phyloP scores from a whole-genome alignment of 2,888 invertebrate species.

The Seira ritae region DNA sequence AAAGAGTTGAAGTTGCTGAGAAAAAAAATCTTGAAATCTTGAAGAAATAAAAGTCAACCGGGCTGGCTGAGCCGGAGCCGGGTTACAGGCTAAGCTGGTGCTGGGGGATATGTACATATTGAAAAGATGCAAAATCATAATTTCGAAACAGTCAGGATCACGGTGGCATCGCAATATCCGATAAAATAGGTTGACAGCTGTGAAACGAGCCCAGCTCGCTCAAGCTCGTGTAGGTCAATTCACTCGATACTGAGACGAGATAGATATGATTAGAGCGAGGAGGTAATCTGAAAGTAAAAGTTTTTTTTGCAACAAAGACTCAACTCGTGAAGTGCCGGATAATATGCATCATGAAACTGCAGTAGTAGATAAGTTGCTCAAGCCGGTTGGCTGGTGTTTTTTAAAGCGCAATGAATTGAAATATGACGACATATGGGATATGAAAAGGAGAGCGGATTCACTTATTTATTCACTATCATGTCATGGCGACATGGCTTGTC shows the following conservation, averaged over 20 bases:
- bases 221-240: constrained; percentile 54
- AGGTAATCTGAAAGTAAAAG: constrained; percentile 50
- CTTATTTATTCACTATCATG: no score
- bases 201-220: constrained; percentile 29
- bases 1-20: neutral
- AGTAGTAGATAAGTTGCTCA: no score
- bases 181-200: constrained; percentile 42
- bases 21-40: no score
- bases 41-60: no score
- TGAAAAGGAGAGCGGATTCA: neutral
- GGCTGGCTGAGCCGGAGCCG: no score
- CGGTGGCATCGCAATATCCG: neutral
- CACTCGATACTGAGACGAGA: neutral
- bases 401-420: neutral
- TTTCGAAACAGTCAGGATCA: no score
- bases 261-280: neutral
- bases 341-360: no score
- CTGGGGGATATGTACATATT: no score
- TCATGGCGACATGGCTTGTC: neutral
- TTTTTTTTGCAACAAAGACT: constrained; percentile 26
- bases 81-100: no score
- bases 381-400: constrained; percentile 2
- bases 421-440: neutral
- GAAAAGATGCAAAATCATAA: no score
- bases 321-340: no score